A percentile compares a stretch with the other conserved stretches of the same genome.
Evolutionary conservation across 2,797 vertebrate genomes (phyloP).

Genomic region (Vespertilio murinus): DNA sequence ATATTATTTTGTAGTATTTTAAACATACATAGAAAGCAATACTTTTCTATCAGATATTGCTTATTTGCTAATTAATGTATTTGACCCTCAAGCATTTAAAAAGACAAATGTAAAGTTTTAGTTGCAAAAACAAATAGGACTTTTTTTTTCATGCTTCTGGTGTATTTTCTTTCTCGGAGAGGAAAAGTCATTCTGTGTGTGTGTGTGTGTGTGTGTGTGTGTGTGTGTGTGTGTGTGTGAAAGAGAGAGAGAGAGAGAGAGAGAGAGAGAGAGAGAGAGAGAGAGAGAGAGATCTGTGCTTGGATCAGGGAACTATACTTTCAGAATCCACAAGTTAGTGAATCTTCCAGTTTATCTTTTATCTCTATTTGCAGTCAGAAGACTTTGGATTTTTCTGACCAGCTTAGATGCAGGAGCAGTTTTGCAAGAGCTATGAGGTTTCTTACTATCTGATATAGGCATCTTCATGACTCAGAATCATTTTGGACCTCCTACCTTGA

Average conservation of each 20-base stretch:
- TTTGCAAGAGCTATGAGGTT: background rate
- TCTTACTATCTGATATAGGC: background rate
- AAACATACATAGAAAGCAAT: background rate
- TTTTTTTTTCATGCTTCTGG: background rate
- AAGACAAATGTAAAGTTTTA: background rate
- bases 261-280: background rate
- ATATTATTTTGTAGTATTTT: background rate
- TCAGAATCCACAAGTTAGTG: background rate
- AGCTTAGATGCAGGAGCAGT: background rate
- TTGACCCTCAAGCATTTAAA: background rate
- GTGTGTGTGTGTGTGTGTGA: background rate
- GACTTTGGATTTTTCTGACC: background rate
- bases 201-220: background rate
- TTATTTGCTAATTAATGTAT: background rate
- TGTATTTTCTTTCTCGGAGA: background rate
- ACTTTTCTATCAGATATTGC: background rate
- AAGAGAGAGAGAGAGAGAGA: background rate
- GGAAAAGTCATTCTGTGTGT: background rate
- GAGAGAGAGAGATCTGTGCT: background rate
- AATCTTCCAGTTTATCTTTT: background rate
- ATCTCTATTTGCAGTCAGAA: background rate
- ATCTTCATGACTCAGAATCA: background rate
- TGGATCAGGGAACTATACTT: background rate
- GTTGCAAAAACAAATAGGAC: background rate
- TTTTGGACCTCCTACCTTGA: background rate